Conservation (phyloP, 2,113 vertebrate species). For the Brachypteracias leptosomus region DNA sequence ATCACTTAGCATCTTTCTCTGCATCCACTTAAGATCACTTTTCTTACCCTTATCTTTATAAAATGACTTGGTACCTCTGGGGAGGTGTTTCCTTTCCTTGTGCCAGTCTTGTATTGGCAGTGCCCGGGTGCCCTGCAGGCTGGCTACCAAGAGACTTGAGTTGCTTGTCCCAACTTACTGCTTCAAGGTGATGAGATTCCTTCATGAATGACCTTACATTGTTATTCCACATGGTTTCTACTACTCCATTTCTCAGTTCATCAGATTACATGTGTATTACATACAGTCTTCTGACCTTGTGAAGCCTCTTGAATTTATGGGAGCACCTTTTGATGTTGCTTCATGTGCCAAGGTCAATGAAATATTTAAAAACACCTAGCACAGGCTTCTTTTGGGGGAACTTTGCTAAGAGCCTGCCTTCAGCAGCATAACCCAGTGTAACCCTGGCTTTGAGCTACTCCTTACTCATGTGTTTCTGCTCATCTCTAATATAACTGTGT, state of each 20-base stretch:
- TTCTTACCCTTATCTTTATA: background rate
- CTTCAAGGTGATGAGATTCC: background rate
- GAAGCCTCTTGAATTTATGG: background rate
- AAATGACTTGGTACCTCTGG: background rate
- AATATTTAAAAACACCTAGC: background rate
- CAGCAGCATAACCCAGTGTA: background rate
- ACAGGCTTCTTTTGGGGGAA: background rate
- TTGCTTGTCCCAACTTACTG: background rate
- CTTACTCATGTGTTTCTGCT: background rate
- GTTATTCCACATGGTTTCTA: background rate
- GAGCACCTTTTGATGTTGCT: background rate
- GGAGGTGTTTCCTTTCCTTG: fast-evolving
- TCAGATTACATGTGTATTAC: background rate
- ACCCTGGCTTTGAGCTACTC: background rate
- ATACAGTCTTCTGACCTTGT: background rate
- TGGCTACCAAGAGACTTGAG: background rate
- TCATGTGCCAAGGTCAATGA: background rate
- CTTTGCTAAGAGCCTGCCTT: background rate
- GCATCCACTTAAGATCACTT: background rate
- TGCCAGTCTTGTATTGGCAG: background rate
- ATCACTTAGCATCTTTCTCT: background rate
- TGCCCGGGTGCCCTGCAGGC: fast-evolving
- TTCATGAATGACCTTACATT: background rate
- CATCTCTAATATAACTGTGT: fast-evolving
- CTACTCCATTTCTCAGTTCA: background rate